Conservation (phyloP, 2,797 vertebrate species). For the Dryobates pubescens region DNA sequence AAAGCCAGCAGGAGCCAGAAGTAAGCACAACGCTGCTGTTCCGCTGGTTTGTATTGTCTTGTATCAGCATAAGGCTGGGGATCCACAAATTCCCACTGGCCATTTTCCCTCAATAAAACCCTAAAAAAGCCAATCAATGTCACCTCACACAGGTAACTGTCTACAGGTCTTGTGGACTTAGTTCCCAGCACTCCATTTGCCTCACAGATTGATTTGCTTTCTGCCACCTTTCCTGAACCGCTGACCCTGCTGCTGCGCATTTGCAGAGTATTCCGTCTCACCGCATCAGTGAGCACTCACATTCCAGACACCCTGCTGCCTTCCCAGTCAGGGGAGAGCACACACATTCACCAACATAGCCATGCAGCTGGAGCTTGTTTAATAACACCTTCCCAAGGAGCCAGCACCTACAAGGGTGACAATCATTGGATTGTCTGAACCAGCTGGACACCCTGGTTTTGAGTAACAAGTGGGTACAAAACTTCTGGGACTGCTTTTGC, state of each 20-base stretch:
- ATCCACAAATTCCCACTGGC: not conserved
- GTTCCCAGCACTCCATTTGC: not conserved
- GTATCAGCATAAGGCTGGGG: not conserved
- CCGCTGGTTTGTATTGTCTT: not conserved
- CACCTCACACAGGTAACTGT: not conserved
- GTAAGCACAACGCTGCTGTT: not conserved
- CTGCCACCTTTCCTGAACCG: not conserved
- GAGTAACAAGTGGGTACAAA: constrained; percentile 19
- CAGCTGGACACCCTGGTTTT: constrained; percentile 2
- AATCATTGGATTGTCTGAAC: constrained; percentile 19
- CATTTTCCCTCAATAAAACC: not conserved
- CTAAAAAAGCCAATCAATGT: not conserved
- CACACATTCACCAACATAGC: not conserved
- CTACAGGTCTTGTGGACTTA: not conserved
- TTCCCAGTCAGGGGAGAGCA: not conserved
- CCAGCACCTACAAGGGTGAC: constrained; percentile 5
- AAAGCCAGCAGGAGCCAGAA: not conserved
- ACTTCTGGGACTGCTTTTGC: constrained; percentile 42
- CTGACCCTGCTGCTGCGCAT: rapidly evolving
- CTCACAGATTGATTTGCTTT: not conserved
- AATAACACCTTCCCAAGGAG: not conserved
- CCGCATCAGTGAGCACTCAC: not conserved
- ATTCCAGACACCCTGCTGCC: not conserved
- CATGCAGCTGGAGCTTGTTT: not conserved
- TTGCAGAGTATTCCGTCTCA: not conserved